Evolutionary conservation across 1,140 invertebrate genomes (phyloP).

Genomic region (Asbolus verrucosus): DNA sequence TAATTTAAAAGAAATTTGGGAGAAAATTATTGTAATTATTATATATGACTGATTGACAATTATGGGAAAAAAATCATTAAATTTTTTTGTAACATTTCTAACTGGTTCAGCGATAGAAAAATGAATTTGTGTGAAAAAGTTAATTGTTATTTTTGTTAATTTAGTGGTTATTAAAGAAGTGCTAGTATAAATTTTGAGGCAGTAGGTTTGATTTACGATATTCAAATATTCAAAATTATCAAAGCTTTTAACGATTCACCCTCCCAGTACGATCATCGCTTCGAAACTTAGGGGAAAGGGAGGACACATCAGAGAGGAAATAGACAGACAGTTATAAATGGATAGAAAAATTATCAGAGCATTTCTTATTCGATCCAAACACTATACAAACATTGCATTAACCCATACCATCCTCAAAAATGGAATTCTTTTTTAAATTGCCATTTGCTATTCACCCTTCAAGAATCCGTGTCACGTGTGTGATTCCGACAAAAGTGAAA

Average conservation of each 20-base stretch:
- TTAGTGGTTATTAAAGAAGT: too few species aligned
- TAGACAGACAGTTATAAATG: constrained; percentile 68
- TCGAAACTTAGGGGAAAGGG: constrained; percentile 54
- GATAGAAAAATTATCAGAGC: constrained; percentile 67
- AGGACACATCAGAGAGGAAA: constrained; percentile 65
- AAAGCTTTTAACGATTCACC: constrained; percentile 61
- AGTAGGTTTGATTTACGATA: constrained; percentile 58
- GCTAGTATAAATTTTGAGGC: constrained; percentile 6
- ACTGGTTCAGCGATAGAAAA: too few species aligned
- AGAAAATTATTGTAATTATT: too few species aligned
- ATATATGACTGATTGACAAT: too few species aligned
- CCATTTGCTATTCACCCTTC: constrained; percentile 15
- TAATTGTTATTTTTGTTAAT: too few species aligned
- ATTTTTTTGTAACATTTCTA: too few species aligned
- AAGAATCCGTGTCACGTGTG: constrained; percentile 4
- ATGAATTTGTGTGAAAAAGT: too few species aligned
- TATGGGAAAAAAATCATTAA: too few species aligned
- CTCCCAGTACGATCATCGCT: constrained; percentile 54
- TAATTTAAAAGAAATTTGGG: too few species aligned
- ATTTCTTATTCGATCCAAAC: constrained; percentile 65
- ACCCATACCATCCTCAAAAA: constrained; percentile 43
- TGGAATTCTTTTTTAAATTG: constrained; percentile 49
- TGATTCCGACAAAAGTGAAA: background rate
- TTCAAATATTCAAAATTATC: constrained; percentile 60
- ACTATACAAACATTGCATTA: constrained; percentile 62